Evolutionary conservation across 2,113 vertebrate genomes (phyloP).

Genomic region (Caloenas nicobarica): DNA sequence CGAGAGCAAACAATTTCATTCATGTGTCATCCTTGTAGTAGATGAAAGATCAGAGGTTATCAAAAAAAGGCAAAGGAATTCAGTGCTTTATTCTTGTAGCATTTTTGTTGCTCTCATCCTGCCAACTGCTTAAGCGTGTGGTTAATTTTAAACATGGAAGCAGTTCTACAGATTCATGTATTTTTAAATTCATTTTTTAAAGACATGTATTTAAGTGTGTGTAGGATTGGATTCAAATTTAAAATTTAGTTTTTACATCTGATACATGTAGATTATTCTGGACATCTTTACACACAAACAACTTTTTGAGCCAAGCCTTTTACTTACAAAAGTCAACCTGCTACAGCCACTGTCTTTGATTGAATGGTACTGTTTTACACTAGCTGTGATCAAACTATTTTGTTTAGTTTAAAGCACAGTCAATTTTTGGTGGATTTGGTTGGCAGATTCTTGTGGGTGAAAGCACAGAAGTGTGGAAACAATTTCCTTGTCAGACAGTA

Average conservation of each 20-base stretch:
- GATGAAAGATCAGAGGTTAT: background rate
- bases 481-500: slow-evolving; percentile 35
- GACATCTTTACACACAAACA: background rate
- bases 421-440: background rate
- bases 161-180: background rate
- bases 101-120: background rate
- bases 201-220: background rate
- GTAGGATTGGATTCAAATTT: background rate
- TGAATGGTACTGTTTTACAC: background rate
- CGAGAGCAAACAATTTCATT: background rate
- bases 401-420: background rate
- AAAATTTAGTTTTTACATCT: background rate
- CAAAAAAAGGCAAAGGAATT: background rate
- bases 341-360: background rate
- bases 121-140: background rate
- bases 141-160: background rate
- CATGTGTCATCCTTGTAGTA: background rate
- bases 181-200: background rate
- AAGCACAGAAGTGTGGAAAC: slow-evolving; percentile 13
- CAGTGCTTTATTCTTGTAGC: background rate
- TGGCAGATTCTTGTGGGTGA: background rate
- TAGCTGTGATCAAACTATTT: background rate
- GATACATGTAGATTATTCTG: background rate
- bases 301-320: background rate
- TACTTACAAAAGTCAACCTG: background rate